Conservation (phyloP, 2,888 invertebrate species). For the Drosophila lutescens region DNA sequence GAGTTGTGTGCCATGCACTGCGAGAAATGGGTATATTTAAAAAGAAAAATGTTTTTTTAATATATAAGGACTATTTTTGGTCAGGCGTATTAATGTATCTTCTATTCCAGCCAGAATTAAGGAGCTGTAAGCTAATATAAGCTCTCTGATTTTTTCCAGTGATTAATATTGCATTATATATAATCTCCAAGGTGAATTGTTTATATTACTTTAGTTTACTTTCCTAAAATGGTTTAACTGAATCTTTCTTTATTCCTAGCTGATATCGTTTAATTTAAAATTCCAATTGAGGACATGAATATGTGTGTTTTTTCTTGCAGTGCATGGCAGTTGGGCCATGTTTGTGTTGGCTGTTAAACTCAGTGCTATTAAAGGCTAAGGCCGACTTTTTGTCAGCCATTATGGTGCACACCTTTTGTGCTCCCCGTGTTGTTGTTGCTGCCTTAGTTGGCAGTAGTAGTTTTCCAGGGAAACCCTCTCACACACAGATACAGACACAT, state of each 20-base stretch:
- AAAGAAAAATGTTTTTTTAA: no score
- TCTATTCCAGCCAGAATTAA: no score
- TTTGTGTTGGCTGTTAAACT: constrained; percentile 79
- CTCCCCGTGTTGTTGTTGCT: constrained; percentile 43
- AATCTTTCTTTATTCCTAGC: no score
- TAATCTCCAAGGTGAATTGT: no score
- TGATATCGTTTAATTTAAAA: no score
- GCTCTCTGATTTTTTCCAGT: no score
- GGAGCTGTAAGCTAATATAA: no score
- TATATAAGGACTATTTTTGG: no score
- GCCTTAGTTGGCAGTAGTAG: constrained; percentile 51
- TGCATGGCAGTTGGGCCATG: constrained; percentile 44
- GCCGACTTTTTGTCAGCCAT: constrained; percentile 81
- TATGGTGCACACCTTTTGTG: constrained; percentile 77
- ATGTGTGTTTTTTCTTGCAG: constrained; percentile 8
- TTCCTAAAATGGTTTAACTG: no score
- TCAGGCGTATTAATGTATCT: no score
- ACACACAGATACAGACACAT: constrained; percentile 29
- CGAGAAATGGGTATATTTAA: neutral
- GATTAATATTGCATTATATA: no score
- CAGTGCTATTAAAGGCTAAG: constrained; percentile 78
- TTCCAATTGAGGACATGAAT: neutral
- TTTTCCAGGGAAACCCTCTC: constrained; percentile 77
- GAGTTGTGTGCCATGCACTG: constrained; percentile 22
- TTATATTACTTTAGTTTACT: no score